Evolutionary conservation across 2,797 vertebrate genomes (phyloP).

Genomic region (Rhincodon typus): DNA sequence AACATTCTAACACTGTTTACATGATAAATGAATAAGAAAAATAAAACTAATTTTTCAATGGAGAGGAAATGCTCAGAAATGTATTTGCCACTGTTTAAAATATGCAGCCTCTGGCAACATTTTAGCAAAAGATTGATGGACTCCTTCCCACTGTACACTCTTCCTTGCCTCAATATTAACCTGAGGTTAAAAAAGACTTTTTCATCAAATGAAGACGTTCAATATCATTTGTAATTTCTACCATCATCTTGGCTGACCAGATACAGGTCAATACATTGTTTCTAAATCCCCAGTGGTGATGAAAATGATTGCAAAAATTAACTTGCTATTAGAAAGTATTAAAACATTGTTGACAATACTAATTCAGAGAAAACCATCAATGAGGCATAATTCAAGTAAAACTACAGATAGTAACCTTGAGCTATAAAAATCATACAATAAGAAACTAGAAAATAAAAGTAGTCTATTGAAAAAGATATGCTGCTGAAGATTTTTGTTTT

Average conservation of each 20-base stretch:
- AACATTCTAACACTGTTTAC: background rate
- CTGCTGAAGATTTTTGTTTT: no score
- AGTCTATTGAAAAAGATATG: no score
- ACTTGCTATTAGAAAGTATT: background rate
- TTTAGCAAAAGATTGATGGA: no score
- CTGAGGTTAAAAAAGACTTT: background rate
- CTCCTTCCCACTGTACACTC: background rate
- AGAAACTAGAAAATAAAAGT: background rate
- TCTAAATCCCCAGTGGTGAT: background rate
- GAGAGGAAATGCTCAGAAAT: background rate
- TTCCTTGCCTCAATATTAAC: background rate
- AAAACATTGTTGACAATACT: background rate
- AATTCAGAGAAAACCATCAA: background rate
- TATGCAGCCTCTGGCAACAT: background rate
- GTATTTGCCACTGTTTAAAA: background rate
- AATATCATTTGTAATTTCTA: constrained; percentile 6
- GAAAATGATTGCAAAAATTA: background rate
- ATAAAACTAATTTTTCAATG: background rate
- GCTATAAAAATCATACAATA: background rate
- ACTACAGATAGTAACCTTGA: background rate
- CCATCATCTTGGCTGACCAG: background rate
- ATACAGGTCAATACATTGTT: background rate
- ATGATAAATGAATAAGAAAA: background rate
- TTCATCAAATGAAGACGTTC: background rate
- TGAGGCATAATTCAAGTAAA: background rate